Evolutionary conservation across 1,140 invertebrate species (phyloP).

Genomic region (Chironomus tepperi): DNA sequence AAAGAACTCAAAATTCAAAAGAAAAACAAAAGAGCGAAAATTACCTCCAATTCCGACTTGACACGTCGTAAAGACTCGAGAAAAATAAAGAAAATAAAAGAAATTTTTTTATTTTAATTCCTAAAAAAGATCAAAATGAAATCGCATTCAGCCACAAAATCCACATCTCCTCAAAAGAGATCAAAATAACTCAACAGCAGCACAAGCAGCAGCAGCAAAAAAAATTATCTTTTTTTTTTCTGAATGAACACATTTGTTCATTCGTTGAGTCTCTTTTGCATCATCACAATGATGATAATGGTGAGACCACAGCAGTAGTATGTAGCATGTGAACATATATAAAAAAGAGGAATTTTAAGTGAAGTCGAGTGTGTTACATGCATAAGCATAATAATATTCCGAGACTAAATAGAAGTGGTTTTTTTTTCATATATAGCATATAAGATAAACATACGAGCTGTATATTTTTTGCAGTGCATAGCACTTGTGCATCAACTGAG

Average conservation of each 20-base stretch:
- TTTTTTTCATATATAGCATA: not conserved
- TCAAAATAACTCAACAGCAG: conserved; percentile 4
- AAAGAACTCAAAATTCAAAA: no score
- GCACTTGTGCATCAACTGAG: no score
- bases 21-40: no score
- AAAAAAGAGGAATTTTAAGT: no score
- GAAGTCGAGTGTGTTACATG: not conserved
- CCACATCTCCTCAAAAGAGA: conserved; percentile 11
- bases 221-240: not conserved
- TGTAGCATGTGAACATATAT: not conserved
- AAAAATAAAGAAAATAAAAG: not conserved
- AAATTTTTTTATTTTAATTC: not conserved
- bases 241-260: conserved; percentile 22
- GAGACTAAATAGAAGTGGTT: conserved; percentile 12
- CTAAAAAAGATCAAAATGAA: not conserved
- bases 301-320: not conserved
- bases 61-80: no score
- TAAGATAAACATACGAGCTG: not conserved
- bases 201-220: no score
- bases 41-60: no score
- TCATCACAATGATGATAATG: not conserved
- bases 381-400: conserved; percentile 14
- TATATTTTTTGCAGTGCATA: no score
- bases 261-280: not conserved
- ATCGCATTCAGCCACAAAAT: not conserved